Base-by-base conservation (phyloP, 2,797 vertebrate species). In the Yasuhikotakia modesta region DNA sequence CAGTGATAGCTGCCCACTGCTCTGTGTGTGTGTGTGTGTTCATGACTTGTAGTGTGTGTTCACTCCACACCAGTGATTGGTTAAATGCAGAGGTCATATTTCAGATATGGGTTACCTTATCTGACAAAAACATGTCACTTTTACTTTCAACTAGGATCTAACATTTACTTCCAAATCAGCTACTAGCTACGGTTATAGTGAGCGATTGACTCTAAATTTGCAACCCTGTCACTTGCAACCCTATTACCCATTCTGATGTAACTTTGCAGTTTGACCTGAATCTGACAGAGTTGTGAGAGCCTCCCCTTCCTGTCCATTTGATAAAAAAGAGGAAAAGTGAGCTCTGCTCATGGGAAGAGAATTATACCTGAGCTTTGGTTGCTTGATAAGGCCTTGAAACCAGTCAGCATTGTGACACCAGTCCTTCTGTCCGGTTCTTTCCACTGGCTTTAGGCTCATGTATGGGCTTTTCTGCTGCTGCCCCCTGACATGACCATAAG, bases 401-500 rank as follows among this genome's bases (percentile, higher is more conserved):
- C 57, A 35, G 30, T 57, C 55, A 17, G 39, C 74, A 61, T 61
- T 3, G 65, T 76, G 75, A 77, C 45, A 69, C 58, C 43, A 27
- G 66, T 60, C 52, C 35, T 77, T 55, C 27, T 70, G 75, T 61
- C 69, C 43, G 13, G 43, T 66, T 60, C 14, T 43, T 69, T 35
- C 39, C 43, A 69, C 43, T 30, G 58, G 75, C 55, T 69, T 63
- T 35, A 50, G 61, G 48, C 16, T 76, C 67, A 71, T 67, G 67
- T 81, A 76, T 77, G 74, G 73, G 67, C 53, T 53, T 72, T 72
- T 72, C 55, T 67, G 21, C 68, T 50, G 21, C 74, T 72, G 60
- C 72, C 81, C 66, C 61, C 81, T 74, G 70, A 79, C 81, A 79
- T 82, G 73, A 61, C 69, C 78, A 77, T 67, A 77, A 76, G 78